phyloP scores from a whole-genome alignment of 2,113 vertebrate genomes.

The Platanista minor region DNA sequence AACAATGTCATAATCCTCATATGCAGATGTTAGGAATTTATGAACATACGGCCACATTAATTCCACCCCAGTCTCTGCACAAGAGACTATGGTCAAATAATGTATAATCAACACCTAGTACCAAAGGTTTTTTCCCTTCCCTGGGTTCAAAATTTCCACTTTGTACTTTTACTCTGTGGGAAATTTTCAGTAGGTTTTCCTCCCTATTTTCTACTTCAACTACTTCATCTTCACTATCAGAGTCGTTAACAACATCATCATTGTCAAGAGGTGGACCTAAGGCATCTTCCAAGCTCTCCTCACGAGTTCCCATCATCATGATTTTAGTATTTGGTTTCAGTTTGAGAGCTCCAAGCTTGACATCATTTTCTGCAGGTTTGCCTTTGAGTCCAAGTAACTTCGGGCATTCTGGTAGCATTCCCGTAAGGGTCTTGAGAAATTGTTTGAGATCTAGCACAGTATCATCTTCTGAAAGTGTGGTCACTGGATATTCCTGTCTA shows the following conservation, averaged over 20 bases:
- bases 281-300: conserved; percentile 98
- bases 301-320: conserved; percentile 99
- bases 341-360: conserved; percentile 96
- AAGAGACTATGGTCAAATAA: conserved; percentile 98
- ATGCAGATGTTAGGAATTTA: conserved; percentile 96
- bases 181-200: conserved; percentile 97
- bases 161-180: conserved; percentile 95
- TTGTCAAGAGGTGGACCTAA: conserved; percentile 98
- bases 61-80: conserved; percentile 97
- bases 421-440: conserved; percentile 95
- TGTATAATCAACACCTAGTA: conserved; percentile 97
- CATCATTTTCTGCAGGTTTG: conserved; percentile 95
- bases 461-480: conserved; percentile 95
- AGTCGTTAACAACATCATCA: conserved; percentile 97
- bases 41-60: conserved; percentile 98
- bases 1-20: conserved; percentile 98
- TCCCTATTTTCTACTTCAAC: conserved; percentile 98
- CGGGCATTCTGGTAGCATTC: conserved; percentile 95
- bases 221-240: conserved; percentile 99
- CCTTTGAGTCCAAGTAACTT: conserved; percentile 98
- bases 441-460: conserved; percentile 96
- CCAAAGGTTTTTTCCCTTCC: conserved; percentile 95
- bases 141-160: conserved; percentile 96
- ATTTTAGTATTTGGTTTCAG: conserved; percentile 99
- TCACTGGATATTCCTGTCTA: conserved; percentile 97